Conservation (phyloP, 2,113 vertebrate species). For the Enhydra lutris region DNA sequence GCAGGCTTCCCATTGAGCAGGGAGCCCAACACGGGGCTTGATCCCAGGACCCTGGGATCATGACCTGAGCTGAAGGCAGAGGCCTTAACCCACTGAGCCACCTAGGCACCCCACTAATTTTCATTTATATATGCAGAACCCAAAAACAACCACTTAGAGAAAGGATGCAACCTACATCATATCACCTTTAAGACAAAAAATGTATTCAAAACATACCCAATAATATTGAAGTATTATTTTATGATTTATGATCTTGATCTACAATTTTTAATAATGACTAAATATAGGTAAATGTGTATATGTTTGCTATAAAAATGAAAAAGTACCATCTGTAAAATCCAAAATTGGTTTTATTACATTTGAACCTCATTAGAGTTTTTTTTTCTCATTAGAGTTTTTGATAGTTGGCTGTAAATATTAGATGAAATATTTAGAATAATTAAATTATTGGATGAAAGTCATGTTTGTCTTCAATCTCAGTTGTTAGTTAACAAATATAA, state of each 20-base stretch:
- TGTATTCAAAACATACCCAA: neutral
- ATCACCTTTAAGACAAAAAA: neutral
- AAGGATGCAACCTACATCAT: neutral
- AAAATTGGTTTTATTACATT: constrained; percentile 7
- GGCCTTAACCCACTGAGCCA: no score
- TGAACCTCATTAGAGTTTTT: no score
- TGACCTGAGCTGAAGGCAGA: no score
- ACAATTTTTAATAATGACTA: constrained; percentile 1
- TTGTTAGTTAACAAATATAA: neutral
- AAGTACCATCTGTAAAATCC: neutral
- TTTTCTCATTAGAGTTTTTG: neutral
- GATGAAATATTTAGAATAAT: neutral
- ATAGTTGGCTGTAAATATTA: neutral
- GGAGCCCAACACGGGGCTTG: no score
- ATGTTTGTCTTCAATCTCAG: neutral
- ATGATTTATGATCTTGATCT: neutral
- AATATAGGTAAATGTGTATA: neutral
- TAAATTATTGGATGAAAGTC: constrained; percentile 18
- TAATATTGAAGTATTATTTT: constrained; percentile 1
- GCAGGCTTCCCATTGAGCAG: no score
- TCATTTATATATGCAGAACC: neutral
- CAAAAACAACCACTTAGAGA: neutral
- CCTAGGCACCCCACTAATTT: neutral
- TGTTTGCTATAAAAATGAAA: constrained; percentile 17
- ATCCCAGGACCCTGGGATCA: no score